Evolutionary conservation across 2,797 vertebrate genomes (phyloP).

Genomic region (Tachyglossus aculeatus): DNA sequence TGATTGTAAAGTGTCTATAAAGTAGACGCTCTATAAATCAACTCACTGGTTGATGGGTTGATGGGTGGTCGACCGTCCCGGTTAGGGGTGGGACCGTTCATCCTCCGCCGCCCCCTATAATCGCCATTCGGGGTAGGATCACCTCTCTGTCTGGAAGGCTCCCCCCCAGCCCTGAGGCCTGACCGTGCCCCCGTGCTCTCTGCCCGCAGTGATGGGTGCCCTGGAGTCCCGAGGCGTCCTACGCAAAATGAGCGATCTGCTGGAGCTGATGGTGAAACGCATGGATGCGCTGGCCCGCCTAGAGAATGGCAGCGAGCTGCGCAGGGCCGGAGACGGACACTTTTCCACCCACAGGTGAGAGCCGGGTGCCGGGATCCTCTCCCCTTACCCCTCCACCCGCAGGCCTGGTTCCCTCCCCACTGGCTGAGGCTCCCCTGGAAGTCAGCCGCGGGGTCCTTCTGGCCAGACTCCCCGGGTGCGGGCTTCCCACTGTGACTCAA

Average conservation of each 20-base stretch:
- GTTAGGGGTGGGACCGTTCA: background rate
- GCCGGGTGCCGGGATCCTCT: rapidly evolving
- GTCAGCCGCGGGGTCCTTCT: too few species aligned
- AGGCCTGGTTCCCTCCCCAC: too few species aligned
- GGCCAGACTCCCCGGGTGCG: too few species aligned
- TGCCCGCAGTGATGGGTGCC: conserved; percentile 81
- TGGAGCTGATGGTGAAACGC: conserved; percentile 91
- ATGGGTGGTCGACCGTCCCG: background rate
- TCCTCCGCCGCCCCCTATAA: too few species aligned
- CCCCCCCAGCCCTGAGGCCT: background rate
- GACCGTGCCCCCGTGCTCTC: background rate
- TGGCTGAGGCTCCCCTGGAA: too few species aligned
- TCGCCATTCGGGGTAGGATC: rapidly evolving
- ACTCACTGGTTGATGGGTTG: rapidly evolving
- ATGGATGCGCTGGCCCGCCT: conserved; percentile 89
- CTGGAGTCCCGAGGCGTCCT: conserved; percentile 89
- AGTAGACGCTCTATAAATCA: too few species aligned
- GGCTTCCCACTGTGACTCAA: too few species aligned
- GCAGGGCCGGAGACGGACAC: conserved; percentile 76
- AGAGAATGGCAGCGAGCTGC: conserved; percentile 84
- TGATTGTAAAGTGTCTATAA: too few species aligned
- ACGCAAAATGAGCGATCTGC: conserved; percentile 91
- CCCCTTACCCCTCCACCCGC: too few species aligned
- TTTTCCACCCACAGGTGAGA: conserved; percentile 86
- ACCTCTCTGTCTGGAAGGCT: rapidly evolving